These are phyloP conservation scores for Pogonomyrmex californicus DNA, from an alignment of 1,140 invertebrate genomes.

Conservation along the genomic window DNA sequence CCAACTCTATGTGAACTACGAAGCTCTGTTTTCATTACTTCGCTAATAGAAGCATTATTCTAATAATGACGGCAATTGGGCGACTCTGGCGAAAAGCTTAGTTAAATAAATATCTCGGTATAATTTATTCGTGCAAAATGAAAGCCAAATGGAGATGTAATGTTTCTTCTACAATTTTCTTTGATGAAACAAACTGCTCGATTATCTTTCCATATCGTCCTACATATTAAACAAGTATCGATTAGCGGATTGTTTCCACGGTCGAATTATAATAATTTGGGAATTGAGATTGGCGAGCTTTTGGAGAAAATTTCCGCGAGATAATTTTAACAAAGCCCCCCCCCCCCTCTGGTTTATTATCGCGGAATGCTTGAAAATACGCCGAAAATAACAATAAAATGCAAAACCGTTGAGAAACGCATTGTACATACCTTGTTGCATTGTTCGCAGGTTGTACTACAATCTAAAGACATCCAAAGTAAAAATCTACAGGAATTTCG, in stretches of 20 bases:
- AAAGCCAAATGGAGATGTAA: neutral
- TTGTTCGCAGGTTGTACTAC: slow-evolving; percentile 79
- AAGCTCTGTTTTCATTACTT: slow-evolving; percentile 38
- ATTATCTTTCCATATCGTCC: slow-evolving; percentile 45
- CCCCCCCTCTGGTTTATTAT: slow-evolving; percentile 1
- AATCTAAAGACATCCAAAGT: slow-evolving; percentile 79
- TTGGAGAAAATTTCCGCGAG: neutral
- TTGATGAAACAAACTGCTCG: slow-evolving; percentile 49
- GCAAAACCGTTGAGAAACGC: slow-evolving; percentile 69
- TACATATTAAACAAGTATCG: neutral
- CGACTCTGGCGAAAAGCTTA: slow-evolving; percentile 25
- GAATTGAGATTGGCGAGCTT: slow-evolving; percentile 50
- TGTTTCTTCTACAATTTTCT: slow-evolving; percentile 20
- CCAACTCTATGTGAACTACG: neutral
- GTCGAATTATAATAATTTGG: slow-evolving; percentile 14
- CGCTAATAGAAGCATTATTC: slow-evolving; percentile 22
- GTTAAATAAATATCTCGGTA: slow-evolving; percentile 20
- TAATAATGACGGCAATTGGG: neutral
- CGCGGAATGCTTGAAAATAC: slow-evolving; percentile 56
- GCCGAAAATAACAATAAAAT: slow-evolving; percentile 34
- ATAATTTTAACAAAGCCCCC: neutral
- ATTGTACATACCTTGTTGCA: slow-evolving; percentile 79
- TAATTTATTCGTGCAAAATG: slow-evolving; percentile 9
- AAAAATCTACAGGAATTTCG: slow-evolving; percentile 77
- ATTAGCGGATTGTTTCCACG: neutral